Evolutionary conservation across 2,113 vertebrate species (phyloP).

Genomic region (Oreochromis tanganicae): DNA sequence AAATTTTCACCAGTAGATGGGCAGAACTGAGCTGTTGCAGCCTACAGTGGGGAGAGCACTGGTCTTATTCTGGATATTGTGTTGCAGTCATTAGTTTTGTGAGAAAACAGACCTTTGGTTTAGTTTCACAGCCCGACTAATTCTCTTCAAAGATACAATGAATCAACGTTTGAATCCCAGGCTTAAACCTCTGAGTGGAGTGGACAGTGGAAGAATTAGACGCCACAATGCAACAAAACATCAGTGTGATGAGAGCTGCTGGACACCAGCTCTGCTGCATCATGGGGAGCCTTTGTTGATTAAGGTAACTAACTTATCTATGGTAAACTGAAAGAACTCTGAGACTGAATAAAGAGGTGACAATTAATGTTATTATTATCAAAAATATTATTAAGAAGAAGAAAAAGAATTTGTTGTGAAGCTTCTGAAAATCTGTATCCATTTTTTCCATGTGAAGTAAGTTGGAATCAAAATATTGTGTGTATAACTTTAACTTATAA

Average conservation of each 20-base stretch:
- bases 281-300: background rate
- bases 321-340: background rate
- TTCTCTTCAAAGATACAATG: background rate
- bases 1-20: background rate
- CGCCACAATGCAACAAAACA: background rate
- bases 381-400: background rate
- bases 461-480: background rate
- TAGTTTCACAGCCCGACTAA: background rate
- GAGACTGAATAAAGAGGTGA: background rate
- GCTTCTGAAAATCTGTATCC: background rate
- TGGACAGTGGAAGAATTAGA: background rate
- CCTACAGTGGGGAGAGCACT: background rate
- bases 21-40: background rate
- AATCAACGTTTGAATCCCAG: background rate
- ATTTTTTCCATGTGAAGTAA: background rate
- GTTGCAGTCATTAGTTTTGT: background rate
- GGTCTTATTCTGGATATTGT: background rate
- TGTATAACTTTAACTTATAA: background rate
- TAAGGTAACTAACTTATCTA: conserved; percentile 27
- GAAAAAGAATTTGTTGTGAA: background rate
- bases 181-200: background rate
- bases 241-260: background rate
- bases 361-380: background rate
- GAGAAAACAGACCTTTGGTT: background rate
- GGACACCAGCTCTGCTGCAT: background rate